Conservation (phyloP, 2,797 vertebrate genomes). For the Balearica regulorum region DNA sequence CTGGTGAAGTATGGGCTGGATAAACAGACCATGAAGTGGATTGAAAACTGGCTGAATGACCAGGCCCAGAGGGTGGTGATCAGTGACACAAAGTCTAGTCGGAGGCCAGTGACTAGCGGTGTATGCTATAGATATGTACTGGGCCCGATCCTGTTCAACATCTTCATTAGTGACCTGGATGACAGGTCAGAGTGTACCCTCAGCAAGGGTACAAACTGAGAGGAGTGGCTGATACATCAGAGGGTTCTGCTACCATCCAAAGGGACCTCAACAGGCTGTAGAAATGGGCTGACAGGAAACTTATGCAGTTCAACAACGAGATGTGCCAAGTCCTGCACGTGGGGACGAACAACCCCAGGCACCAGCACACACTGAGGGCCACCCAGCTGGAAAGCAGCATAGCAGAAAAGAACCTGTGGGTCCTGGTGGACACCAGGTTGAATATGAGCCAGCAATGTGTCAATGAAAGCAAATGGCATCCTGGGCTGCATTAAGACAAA, state of each 20-base stretch:
- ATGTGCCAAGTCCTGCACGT: neutral
- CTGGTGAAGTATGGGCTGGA: neutral
- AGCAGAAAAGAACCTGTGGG: neutral
- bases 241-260: neutral
- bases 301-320: neutral
- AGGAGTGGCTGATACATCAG: neutral
- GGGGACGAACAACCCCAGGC: neutral
- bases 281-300: neutral
- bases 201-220: neutral
- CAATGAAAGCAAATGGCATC: neutral
- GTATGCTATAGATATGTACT: neutral
- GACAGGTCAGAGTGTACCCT: neutral
- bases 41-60: neutral
- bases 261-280: neutral
- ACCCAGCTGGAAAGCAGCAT: neutral
- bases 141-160: neutral
- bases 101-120: neutral
- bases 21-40: neutral
- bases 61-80: neutral
- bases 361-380: neutral
- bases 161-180: neutral
- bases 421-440: neutral
- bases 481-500: neutral
- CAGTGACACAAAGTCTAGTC: neutral
- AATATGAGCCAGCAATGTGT: neutral